Evolutionary conservation across 2,888 invertebrate genomes (phyloP), one percentile per base, ranked within the genome.

Genomic region (Phymatocera aterrima): DNA sequence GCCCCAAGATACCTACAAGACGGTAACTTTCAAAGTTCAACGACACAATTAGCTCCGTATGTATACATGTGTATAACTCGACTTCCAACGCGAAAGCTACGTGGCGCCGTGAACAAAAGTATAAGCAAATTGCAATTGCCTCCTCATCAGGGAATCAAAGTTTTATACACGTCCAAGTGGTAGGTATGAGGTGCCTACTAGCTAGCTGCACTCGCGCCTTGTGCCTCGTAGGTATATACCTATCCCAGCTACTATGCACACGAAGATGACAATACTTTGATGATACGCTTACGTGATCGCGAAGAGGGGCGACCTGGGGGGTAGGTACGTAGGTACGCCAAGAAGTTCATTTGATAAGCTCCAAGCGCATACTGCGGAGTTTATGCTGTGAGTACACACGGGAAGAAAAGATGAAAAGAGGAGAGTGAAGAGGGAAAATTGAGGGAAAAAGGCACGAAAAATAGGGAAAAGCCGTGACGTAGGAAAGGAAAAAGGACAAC

Each of bases 61-160:
- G n/a, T n/a, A n/a, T n/a, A n/a, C n/a, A n/a, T n/a, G n/a, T n/a
- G n/a, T n/a, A 34, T 28, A 31, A 12, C 31, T 31, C 60, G 15
- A 24, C 60, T 28, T 31, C 31, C 31, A 5, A 48, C 48, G n/a
- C n/a, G n/a, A n/a, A n/a, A n/a, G n/a, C n/a, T n/a, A 3, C 54
- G 54, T 18, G 34, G 48, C 51, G 10, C n/a, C 31, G 51, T 74
- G 18, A 74, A 34, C 21, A 75, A 40, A 60, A 54, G 40, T 75
- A 40, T 54, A 60, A 60, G 5, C 40, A 40, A 40, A 75, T 75
- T 75, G 75, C 6, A 75, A 57, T 75, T 57, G n/a, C n/a, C n/a
- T 75, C 43, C 40, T 43, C 75, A 60, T 75, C 15, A 24, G 75
- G 75, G 75, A 75, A 37, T 75, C 51, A 75, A 75, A 75, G 75